phyloP scores from a whole-genome alignment of 2,888 invertebrate genomes.

The Chrysotoxum bicinctum region DNA sequence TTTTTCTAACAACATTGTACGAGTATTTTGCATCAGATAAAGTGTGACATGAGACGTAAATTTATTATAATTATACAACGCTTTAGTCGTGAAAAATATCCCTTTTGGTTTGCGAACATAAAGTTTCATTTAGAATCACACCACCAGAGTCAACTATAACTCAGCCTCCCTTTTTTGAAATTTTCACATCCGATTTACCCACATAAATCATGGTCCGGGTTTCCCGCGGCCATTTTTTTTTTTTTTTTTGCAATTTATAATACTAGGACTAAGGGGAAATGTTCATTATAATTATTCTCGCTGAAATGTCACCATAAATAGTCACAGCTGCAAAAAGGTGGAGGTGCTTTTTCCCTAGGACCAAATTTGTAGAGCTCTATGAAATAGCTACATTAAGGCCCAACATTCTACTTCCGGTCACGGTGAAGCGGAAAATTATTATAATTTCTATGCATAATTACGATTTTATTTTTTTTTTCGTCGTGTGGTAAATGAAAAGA shows the following conservation, averaged over 20 bases:
- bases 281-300: constrained; percentile 46
- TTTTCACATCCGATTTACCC: constrained; percentile 11
- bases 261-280: constrained; percentile 32
- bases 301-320: constrained; percentile 67
- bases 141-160: neutral
- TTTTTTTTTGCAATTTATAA: neutral
- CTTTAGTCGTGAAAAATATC: constrained; percentile 16
- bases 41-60: constrained; percentile 26
- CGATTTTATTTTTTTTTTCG: neutral
- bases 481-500: neutral
- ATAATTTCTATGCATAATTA: constrained; percentile 19
- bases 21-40: constrained; percentile 30
- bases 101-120: constrained; percentile 16
- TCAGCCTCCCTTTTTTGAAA: neutral
- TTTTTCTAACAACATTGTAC: neutral
- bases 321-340: constrained; percentile 56
- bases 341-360: neutral
- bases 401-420: neutral
- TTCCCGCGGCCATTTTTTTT: constrained; percentile 8
- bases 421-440: neutral
- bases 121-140: constrained; percentile 58
- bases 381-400: neutral
- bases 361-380: constrained; percentile 25
- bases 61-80: constrained; percentile 42
- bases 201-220: constrained; percentile 54